These are phyloP conservation scores for Spicauda simplicius DNA, from an alignment of 2,888 invertebrate species.

Conservation along the genomic window DNA sequence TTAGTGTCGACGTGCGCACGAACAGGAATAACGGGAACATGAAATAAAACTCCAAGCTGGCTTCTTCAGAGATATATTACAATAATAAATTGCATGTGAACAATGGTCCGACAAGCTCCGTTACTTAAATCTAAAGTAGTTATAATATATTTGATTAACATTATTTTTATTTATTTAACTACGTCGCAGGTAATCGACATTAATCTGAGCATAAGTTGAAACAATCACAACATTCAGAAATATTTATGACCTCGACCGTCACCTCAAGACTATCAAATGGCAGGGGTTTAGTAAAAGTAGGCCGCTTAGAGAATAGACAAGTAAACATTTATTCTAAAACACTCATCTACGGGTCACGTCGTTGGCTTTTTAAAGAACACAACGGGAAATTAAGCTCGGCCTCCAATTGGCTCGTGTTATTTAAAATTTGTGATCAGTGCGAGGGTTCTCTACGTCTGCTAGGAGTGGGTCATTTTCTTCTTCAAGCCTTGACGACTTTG, in stretches of 20 bases:
- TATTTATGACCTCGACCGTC: conserved; percentile 50
- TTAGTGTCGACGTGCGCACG: too few relatives aligned
- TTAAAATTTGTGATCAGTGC: conserved; percentile 74
- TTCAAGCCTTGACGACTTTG: conserved; percentile 72
- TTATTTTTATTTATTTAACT: conserved; percentile 60
- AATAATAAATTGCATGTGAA: conserved; percentile 75
- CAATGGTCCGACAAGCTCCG: conserved; percentile 80
- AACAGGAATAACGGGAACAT: neutral
- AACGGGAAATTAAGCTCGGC: conserved; percentile 37
- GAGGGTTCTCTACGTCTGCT: conserved; percentile 69
- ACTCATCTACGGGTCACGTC: conserved; percentile 42
- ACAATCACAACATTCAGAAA: conserved; percentile 72
- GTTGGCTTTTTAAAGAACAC: conserved; percentile 39
- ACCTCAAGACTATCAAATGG: conserved; percentile 35
- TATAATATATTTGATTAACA: conserved; percentile 66
- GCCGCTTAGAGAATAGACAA: conserved; percentile 44
- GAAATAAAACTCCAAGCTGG: conserved; percentile 23
- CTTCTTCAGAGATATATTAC: conserved; percentile 47
- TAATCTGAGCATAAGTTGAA: conserved; percentile 64
- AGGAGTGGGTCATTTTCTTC: conserved; percentile 87
- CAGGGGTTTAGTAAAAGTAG: conserved; percentile 49
- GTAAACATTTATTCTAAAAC: conserved; percentile 41
- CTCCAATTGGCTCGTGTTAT: conserved; percentile 29
- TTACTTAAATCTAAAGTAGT: conserved; percentile 54
- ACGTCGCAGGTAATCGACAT: conserved; percentile 59